phyloP scores from a whole-genome alignment of 2,113 vertebrate species.

The Pelmatolapia mariae region DNA sequence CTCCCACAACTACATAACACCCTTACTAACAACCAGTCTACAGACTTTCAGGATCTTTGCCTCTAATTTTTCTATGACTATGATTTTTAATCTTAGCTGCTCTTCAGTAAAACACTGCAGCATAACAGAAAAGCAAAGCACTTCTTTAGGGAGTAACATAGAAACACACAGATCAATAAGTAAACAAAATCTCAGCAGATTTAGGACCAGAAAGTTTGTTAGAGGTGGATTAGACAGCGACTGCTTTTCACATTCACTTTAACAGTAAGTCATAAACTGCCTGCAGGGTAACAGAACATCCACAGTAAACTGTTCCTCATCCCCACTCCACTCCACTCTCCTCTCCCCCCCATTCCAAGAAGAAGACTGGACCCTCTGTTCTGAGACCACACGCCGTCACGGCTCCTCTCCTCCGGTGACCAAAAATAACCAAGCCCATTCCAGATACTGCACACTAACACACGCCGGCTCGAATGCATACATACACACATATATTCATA shows the following conservation, averaged over 20 bases:
- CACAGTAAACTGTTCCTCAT: conserved; percentile 33
- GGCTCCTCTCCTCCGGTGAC: conserved; percentile 59
- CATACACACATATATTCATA: background rate
- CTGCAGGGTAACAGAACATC: conserved; percentile 54
- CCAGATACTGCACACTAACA: conserved; percentile 46
- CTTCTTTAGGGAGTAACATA: background rate
- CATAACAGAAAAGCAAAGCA: background rate
- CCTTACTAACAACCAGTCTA: background rate
- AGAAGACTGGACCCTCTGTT: conserved; percentile 70
- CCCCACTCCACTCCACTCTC: background rate
- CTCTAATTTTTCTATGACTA: background rate
- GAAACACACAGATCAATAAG: conserved; percentile 3
- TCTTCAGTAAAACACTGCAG: background rate
- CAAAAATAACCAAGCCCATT: conserved; percentile 62
- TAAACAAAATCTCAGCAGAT: background rate
- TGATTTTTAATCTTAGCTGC: background rate
- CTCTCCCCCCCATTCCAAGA: conserved; percentile 28
- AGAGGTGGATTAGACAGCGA: conserved; percentile 5
- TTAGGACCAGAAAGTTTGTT: background rate
- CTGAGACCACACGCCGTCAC: conserved; percentile 69
- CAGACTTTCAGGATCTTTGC: background rate
- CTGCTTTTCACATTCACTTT: conserved; percentile 27
- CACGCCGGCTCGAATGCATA: background rate
- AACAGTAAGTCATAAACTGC: conserved; percentile 34
- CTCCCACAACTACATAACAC: background rate